Percentiles rank a stretch among this genome's conserved stretches.
Conservation (phyloP, 1,140 invertebrate genomes). For the Phocides pigmalion region DNA sequence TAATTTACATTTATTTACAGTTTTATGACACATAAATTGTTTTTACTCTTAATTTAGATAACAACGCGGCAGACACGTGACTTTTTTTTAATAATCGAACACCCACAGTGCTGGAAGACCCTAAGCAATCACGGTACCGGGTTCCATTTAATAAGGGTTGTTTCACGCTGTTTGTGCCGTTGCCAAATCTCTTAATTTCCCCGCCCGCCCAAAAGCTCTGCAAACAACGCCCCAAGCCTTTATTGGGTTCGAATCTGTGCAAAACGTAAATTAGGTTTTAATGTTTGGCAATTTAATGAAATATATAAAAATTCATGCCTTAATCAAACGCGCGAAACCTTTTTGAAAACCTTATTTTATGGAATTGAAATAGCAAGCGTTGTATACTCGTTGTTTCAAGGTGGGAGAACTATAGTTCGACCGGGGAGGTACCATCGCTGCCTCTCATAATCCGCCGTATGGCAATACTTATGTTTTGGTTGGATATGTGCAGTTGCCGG, state of each 20-base stretch:
- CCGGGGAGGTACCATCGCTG: too few relatives aligned
- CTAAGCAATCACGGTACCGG: conserved; percentile 22
- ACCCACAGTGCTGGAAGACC: background rate
- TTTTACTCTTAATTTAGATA: background rate
- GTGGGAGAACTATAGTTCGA: too few relatives aligned
- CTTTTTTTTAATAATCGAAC: background rate
- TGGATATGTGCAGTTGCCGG: too few relatives aligned
- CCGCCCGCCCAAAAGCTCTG: conserved; percentile 24
- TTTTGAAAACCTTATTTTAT: too few relatives aligned
- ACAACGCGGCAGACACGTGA: too few relatives aligned
- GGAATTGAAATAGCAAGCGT: too few relatives aligned
- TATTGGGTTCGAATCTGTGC: conserved; percentile 33
- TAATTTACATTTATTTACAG: too few relatives aligned
- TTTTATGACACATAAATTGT: too few relatives aligned
- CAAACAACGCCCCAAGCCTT: conserved; percentile 28
- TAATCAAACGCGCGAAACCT: too few relatives aligned
- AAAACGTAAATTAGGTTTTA: conserved; percentile 29
- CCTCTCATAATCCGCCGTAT: too few relatives aligned
- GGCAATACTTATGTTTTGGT: too few relatives aligned
- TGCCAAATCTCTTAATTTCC: conserved; percentile 35
- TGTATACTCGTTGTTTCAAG: too few relatives aligned
- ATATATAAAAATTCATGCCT: background rate
- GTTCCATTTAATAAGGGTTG: conserved; percentile 24
- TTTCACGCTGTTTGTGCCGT: conserved; percentile 24
- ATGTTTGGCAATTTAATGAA: conserved; percentile 3